Conservation (phyloP, 2,888 invertebrate genomes). For the Sinotaia quadrata region DNA sequence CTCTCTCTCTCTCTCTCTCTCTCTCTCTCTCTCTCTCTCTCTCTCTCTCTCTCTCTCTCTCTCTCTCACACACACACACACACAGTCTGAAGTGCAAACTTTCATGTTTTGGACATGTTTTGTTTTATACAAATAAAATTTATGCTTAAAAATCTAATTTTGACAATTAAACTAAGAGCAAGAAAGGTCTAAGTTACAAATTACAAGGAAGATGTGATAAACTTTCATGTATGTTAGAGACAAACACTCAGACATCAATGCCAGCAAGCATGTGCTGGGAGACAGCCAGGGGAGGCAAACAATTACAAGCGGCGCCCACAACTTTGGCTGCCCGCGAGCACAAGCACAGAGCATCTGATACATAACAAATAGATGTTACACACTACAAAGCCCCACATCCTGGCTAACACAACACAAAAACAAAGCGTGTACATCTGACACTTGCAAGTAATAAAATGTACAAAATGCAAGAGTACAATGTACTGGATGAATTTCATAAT, state of each 20-base stretch:
- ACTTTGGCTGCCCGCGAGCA: constrained; percentile 15
- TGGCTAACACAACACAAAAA: constrained; percentile 16
- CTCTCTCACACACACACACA: constrained; percentile 4
- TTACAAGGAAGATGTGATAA: too few species aligned
- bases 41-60: neutral
- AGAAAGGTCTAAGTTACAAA: too few species aligned
- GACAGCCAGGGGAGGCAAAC: constrained; percentile 25
- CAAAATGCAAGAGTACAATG: too few species aligned
- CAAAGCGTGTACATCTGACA: neutral
- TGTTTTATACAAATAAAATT: too few species aligned
- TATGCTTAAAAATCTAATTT: too few species aligned
- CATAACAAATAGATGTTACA: constrained; percentile 25
- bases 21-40: neutral
- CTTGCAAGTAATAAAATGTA: too few species aligned
- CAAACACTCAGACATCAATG: neutral
- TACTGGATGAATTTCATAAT: too few species aligned
- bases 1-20: constrained; percentile 1
- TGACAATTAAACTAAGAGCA: too few species aligned
- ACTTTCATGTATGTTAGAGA: too few species aligned
- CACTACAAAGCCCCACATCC: constrained; percentile 30
- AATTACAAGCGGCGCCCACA: constrained; percentile 15
- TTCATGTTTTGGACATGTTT: too few species aligned
- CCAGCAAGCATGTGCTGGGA: neutral
- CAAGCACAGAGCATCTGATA: constrained; percentile 6
- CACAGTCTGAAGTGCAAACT: too few species aligned